Evolutionary conservation across 2,888 invertebrate species (phyloP), one percentile per base, ranked within the genome.

Genomic region (Leucophenga montana): DNA sequence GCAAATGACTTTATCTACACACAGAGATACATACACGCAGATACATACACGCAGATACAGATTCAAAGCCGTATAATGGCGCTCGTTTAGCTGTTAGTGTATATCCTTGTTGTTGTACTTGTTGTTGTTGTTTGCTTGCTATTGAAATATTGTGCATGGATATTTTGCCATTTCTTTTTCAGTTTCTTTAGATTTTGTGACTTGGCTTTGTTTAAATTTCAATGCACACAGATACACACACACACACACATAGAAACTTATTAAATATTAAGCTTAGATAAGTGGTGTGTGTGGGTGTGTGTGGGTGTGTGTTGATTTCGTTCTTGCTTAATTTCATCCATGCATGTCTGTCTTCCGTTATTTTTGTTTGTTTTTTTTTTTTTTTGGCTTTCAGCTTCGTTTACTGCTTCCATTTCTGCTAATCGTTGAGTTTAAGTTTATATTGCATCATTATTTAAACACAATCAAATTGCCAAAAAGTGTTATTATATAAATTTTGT

Each of bases 1-100:
- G 84, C 79, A 82, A 82, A 82, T 82, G 83, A 82, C 82, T 83
- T 82, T 82, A 82, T 82, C 82, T 82, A 79, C 79, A 73, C 76
- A 74, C 53, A 62, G 22, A 64, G 27, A 59, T 20, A 68, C 64
- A 56, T 22, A 75, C 76, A 75, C 74, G n/a, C n/a, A n/a, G n/a
- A n/a, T n/a, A n/a, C n/a, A 72, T 70, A 73, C 75, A 67, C 59
- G 50, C 50, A 69, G 64, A 64, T 71, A 69, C 67, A 67, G 62
- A 69, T 50, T 46, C 62, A 31, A 53, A 59, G 56, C 46, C n/a
- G 48, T 50, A 67, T 57, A 44, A n/a, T 56, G 22, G 54, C 18
- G 57, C 53, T 53, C 56, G 31, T 18, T 16, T 20, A 53, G 16
- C 64, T 14, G 80, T 82, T 76, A 66, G 22, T 66, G 67, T 48